Conservation (phyloP, 2,797 vertebrate genomes). For the Coreius guichenoti region DNA sequence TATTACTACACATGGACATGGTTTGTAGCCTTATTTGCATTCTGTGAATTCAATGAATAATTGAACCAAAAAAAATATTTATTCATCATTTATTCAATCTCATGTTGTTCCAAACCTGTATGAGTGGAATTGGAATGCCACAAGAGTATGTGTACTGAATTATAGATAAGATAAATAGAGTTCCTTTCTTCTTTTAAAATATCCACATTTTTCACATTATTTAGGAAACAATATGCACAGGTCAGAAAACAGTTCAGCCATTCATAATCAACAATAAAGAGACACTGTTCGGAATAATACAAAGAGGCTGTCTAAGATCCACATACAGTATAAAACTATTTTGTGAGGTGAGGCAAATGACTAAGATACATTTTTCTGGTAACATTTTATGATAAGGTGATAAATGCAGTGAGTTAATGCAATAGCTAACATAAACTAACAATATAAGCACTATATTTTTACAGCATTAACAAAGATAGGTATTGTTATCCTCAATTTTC, state of each 20-base stretch:
- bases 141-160: no score
- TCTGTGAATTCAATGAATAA: not conserved
- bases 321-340: not conserved
- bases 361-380: not conserved
- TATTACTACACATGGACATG: not conserved
- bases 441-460: not conserved
- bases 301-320: conserved; percentile 14
- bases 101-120: not conserved
- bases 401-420: not conserved
- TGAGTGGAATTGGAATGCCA: not conserved
- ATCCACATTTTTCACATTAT: not conserved
- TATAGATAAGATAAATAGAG: not conserved
- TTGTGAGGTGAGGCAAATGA: not conserved
- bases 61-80: not conserved
- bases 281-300: conserved; percentile 15
- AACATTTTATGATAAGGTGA: not conserved
- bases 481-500: not conserved
- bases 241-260: conserved; percentile 35
- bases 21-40: not conserved
- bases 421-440: not conserved
- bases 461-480: not conserved
- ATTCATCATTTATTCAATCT: not conserved
- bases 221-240: not conserved
- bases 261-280: conserved; percentile 37
- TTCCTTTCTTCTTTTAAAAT: not conserved